Percentiles rank a stretch among this genome's conserved stretches.
Conservation (phyloP, 2,797 vertebrate genomes). For the Bucorvus abyssinicus region DNA sequence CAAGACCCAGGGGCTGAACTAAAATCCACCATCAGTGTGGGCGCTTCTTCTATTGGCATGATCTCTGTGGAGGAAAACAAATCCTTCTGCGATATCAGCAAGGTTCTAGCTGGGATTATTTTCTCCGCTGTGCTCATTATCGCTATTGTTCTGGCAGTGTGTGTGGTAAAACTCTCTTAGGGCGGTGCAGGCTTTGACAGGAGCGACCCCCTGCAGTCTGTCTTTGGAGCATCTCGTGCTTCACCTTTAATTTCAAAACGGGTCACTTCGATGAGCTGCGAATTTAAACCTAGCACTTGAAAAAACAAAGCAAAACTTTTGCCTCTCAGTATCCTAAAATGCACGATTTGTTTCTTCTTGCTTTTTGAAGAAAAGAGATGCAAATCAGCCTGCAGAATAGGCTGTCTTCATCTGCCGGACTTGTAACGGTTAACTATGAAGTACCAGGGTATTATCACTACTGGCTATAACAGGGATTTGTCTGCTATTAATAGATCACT, state of each 20-base stretch:
- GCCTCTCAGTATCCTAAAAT: background rate
- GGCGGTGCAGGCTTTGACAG: background rate
- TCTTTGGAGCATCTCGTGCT: background rate
- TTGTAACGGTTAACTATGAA: constrained; percentile 60
- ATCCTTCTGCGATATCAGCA: constrained; percentile 81
- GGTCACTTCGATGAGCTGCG: background rate
- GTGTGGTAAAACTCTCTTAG: constrained; percentile 92
- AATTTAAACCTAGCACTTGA: background rate
- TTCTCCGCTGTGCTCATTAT: constrained; percentile 87
- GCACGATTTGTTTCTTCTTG: background rate
- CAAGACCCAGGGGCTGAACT: constrained; percentile 92
- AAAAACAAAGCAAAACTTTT: background rate
- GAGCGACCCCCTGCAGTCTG: background rate
- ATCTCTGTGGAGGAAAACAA: constrained; percentile 84
- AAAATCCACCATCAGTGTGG: constrained; percentile 85
- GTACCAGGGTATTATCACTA: constrained; percentile 62
- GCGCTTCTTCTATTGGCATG: constrained; percentile 86
- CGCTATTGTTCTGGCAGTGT: constrained; percentile 87
- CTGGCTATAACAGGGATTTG: constrained; percentile 69
- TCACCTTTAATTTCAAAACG: background rate
- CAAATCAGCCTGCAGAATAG: background rate
- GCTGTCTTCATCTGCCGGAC: constrained; percentile 22
- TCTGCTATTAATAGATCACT: constrained; percentile 74
- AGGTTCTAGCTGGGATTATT: constrained; percentile 83
- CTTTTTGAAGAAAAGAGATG: background rate